phyloP scores from a whole-genome alignment of 2,113 vertebrate genomes.

The Hepsetus odoe region DNA sequence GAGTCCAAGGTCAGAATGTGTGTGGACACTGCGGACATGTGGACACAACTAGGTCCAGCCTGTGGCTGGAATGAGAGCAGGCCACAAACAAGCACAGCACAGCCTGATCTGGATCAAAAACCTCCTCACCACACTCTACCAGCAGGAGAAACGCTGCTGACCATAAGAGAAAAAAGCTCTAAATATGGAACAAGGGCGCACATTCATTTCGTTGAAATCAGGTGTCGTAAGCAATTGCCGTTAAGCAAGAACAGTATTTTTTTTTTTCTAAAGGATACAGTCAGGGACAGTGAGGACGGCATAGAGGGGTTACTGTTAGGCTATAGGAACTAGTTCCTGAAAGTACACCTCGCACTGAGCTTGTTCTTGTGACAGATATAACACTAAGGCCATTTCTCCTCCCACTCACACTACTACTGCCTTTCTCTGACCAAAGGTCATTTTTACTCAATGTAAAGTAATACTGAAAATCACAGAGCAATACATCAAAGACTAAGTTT shows the following conservation, averaged over 20 bases:
- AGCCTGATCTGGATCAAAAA: slow-evolving; percentile 51
- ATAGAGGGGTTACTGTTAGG: slow-evolving; percentile 22
- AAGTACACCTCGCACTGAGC: background rate
- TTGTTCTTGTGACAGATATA: background rate
- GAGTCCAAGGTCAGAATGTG: slow-evolving; percentile 29
- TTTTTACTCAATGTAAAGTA: background rate
- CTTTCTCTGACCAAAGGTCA: too few species aligned
- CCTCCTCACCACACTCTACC: slow-evolving; percentile 74
- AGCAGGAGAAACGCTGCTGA: slow-evolving; percentile 70
- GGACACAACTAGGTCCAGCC: background rate
- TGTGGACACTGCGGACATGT: slow-evolving; percentile 5
- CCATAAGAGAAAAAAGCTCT: slow-evolving; percentile 54
- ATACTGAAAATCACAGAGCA: background rate
- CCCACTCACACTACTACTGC: background rate
- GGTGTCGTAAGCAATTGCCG: slow-evolving; percentile 71
- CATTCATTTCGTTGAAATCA: slow-evolving; percentile 73
- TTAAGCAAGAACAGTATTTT: slow-evolving; percentile 63
- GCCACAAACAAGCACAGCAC: slow-evolving; percentile 37
- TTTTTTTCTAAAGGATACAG: slow-evolving; percentile 38
- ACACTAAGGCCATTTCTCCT: background rate
- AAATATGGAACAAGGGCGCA: slow-evolving; percentile 74
- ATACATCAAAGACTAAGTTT: background rate
- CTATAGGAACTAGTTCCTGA: slow-evolving; percentile 3
- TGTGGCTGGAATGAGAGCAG: background rate
- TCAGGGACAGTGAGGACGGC: background rate